phyloP scores from a whole-genome alignment of 2,888 invertebrate species.

The Phaedon cochleariae region DNA sequence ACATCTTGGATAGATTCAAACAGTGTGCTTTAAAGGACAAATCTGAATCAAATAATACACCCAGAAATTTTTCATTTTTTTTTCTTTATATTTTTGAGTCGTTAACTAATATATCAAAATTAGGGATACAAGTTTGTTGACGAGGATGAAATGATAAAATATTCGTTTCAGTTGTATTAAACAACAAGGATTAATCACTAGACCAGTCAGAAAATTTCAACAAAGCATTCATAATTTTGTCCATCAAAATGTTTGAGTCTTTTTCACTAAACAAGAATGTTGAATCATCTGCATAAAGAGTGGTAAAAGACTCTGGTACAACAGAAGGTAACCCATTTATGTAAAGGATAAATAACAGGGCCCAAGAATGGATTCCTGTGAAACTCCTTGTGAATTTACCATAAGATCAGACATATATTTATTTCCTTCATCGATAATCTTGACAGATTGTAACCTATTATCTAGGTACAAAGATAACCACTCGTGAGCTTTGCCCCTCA shows the following conservation, averaged over 20 bases:
- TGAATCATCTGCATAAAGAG: not conserved
- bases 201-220: conserved; percentile 7
- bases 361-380: too few species aligned
- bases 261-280: not conserved
- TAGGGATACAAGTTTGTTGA: not conserved
- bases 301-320: too few species aligned
- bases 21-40: conserved; percentile 17
- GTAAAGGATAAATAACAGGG: too few species aligned
- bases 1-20: conserved; percentile 14
- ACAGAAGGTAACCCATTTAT: too few species aligned
- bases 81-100: conserved; percentile 10
- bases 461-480: too few species aligned
- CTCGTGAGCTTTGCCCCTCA: too few species aligned
- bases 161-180: conserved; percentile 9
- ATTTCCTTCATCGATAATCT: too few species aligned
- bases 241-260: not conserved
- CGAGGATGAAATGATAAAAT: conserved; percentile 6
- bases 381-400: too few species aligned
- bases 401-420: not conserved
- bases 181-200: conserved; percentile 9
- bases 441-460: too few species aligned
- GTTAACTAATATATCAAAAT: conserved; percentile 2
- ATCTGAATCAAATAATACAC: conserved; percentile 14
- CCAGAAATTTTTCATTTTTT: conserved; percentile 4
- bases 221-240: not conserved